phyloP scores from a whole-genome alignment of 2,888 invertebrate species.

The Polydrusus cervinus region DNA sequence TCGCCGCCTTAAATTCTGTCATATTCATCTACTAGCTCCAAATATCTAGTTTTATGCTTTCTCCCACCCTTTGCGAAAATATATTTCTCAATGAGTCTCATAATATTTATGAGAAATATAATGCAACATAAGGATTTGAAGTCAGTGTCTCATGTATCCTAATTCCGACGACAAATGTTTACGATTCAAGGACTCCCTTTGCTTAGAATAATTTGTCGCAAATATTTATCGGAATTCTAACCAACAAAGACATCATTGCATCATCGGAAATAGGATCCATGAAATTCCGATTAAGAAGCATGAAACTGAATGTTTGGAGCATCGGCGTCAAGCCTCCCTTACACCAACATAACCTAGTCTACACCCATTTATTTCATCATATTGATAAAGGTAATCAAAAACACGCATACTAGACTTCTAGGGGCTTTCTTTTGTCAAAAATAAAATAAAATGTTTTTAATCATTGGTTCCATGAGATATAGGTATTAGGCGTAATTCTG shows the following conservation, averaged over 20 bases:
- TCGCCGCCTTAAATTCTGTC: slow-evolving; percentile 58
- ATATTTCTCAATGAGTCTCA: slow-evolving; percentile 6
- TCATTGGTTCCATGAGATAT: slow-evolving; percentile 23
- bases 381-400: slow-evolving; percentile 32
- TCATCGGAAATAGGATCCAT: no score
- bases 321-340: slow-evolving; percentile 53
- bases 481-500: slow-evolving; percentile 9
- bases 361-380: slow-evolving; percentile 43
- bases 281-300: no score
- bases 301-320: slow-evolving; percentile 1
- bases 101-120: not conserved
- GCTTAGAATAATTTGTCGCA: no score
- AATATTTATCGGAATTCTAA: no score
- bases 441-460: slow-evolving; percentile 41
- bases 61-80: not conserved
- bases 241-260: no score
- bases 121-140: not conserved
- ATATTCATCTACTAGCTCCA: slow-evolving; percentile 64
- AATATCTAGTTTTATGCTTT: not conserved
- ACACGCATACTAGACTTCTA: slow-evolving; percentile 53
- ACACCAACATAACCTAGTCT: slow-evolving; percentile 52
- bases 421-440: slow-evolving; percentile 53
- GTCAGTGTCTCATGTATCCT: no score
- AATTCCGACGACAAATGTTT: no score
- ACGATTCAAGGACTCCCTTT: no score